Percentiles rank a stretch among this genome's conserved stretches.
Evolutionary conservation across 2,888 invertebrate species (phyloP).

Genomic region (Hydraecia micacea): DNA sequence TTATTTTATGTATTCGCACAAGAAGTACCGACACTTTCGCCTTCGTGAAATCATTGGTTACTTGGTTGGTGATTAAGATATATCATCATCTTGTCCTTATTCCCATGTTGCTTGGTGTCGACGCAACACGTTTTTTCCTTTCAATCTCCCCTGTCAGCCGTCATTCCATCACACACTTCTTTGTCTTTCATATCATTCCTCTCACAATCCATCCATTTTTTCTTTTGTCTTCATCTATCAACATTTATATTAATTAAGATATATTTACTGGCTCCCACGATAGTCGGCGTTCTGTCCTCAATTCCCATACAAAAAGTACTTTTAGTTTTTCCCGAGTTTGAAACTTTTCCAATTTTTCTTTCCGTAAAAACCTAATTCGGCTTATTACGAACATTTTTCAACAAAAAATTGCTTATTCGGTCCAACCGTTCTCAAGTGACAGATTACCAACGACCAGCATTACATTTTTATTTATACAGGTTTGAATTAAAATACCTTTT

Average conservation of each 20-base stretch:
- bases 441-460: background rate
- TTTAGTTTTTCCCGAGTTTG: background rate
- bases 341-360: background rate
- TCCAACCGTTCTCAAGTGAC: background rate
- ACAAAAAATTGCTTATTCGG: background rate
- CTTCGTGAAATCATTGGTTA: no score
- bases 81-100: background rate
- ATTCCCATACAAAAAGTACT: background rate
- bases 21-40: no score
- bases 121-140: background rate
- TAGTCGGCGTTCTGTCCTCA: background rate
- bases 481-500: no score
- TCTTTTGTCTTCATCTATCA: background rate
- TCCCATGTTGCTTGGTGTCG: background rate
- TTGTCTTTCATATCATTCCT: background rate
- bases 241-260: no score
- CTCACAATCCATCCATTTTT: background rate
- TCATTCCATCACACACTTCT: background rate
- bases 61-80: no score
- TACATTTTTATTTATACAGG: background rate
- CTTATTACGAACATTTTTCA: background rate
- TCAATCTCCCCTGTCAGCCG: background rate
- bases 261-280: no score
- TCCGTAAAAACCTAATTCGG: background rate
- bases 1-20: no score